Evolutionary conservation across 2,888 invertebrate species (phyloP).

Genomic region (Coremacera marginata): DNA sequence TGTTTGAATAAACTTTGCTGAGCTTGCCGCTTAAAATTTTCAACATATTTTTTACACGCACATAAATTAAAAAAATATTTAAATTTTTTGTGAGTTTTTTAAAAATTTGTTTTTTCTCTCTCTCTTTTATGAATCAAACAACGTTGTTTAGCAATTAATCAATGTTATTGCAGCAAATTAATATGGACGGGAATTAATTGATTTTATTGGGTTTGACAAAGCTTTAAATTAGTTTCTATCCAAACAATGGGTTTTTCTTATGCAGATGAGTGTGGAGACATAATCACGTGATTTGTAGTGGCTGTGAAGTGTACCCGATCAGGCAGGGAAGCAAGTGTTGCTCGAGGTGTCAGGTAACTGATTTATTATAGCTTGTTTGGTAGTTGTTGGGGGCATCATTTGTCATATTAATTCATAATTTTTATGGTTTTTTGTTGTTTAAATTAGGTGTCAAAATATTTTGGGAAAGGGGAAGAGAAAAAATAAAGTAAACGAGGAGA

Average conservation of each 20-base stretch:
- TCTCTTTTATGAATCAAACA: background rate
- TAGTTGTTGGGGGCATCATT: too few relatives aligned
- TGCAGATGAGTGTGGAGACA: too few relatives aligned
- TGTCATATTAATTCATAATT: too few relatives aligned
- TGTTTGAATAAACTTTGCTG: background rate
- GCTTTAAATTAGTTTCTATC: too few relatives aligned
- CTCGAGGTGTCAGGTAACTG: too few relatives aligned
- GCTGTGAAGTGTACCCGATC: too few relatives aligned
- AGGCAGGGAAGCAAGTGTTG: too few relatives aligned
- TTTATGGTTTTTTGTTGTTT: background rate
- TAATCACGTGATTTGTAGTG: too few relatives aligned
- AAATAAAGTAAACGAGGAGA: too few relatives aligned
- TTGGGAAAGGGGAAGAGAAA: background rate
- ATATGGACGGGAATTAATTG: conserved; percentile 30
- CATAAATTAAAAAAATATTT: conserved; percentile 5
- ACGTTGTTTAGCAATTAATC: conserved; percentile 24
- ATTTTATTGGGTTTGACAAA: conserved; percentile 28
- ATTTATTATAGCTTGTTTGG: too few relatives aligned
- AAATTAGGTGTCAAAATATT: conserved; percentile 8
- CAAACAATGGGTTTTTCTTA: too few relatives aligned
- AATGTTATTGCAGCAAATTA: conserved; percentile 25
- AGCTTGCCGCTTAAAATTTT: background rate
- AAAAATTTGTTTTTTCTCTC: background rate
- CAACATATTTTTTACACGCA: background rate
- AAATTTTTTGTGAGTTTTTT: background rate